Conservation (phyloP, 1,140 invertebrate species). For the Lasioglossum albipes region DNA sequence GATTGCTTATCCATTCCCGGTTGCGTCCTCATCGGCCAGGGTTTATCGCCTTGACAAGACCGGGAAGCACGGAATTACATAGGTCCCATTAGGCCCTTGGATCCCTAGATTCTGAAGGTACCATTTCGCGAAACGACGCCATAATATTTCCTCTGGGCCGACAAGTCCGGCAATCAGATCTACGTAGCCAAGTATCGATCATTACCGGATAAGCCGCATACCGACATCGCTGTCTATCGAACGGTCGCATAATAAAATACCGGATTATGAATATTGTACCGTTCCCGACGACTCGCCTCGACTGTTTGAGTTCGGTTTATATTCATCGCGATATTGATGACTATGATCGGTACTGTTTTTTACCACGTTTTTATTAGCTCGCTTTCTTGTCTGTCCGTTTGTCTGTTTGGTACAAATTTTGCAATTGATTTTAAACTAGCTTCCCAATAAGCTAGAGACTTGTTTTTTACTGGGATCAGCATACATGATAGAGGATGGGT, state of each 20-base stretch:
- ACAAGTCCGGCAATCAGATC: constrained; percentile 19
- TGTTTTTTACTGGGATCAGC: not conserved
- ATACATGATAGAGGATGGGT: no score
- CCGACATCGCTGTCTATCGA: not conserved
- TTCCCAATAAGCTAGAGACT: no score
- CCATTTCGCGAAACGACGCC: constrained; percentile 8
- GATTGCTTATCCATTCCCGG: constrained; percentile 55
- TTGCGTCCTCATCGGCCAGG: constrained; percentile 45
- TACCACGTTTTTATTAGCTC: no score
- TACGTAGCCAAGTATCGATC: constrained; percentile 10
- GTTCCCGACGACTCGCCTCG: not conserved
- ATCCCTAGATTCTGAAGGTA: no score
- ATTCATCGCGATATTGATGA: no score
- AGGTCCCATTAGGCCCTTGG: constrained; percentile 17
- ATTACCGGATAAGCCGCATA: not conserved
- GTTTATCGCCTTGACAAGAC: constrained; percentile 44
- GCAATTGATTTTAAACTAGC: no score
- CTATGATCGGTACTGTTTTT: no score
- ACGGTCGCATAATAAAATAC: not conserved
- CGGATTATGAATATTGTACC: not conserved
- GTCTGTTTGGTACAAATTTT: no score
- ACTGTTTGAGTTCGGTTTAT: not conserved
- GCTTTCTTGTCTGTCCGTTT: no score
- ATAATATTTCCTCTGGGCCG: constrained; percentile 19
- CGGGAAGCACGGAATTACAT: constrained; percentile 38